phyloP scores from a whole-genome alignment of 37 sponge, comb jelly and placozoan species.

The Cladorhizidae sp. region DNA sequence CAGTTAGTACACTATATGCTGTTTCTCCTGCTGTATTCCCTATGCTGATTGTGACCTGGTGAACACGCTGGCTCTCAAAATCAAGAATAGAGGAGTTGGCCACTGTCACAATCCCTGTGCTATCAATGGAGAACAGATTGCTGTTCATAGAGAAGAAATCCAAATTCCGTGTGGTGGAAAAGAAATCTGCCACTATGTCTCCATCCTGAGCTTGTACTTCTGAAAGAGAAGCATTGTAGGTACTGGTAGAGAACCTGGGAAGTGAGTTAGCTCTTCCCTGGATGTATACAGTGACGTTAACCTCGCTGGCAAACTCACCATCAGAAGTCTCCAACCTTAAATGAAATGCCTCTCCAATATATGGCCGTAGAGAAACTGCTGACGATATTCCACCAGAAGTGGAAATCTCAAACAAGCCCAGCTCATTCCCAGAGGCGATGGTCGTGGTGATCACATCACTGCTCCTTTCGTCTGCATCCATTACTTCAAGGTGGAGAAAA shows the following conservation, averaged over 20 bases:
- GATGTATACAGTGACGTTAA: neutral
- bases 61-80: constrained; percentile 45
- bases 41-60: constrained; percentile 51
- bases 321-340: constrained; percentile 34
- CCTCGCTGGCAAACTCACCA: neutral
- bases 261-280: neutral
- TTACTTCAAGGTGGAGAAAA: constrained; percentile 16
- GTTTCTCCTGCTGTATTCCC: neutral
- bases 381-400: neutral
- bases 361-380: neutral
- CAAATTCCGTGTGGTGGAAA: neutral
- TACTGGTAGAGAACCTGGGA: constrained; percentile 9
- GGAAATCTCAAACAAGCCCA: constrained; percentile 11
- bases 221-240: neutral
- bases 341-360: neutral
- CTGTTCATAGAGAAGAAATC: constrained; percentile 12
- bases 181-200: constrained; percentile 9
- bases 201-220: constrained; percentile 10
- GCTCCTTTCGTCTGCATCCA: constrained; percentile 42
- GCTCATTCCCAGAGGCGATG: constrained; percentile 1
- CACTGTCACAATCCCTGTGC: constrained; percentile 1
- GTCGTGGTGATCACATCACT: constrained; percentile 8
- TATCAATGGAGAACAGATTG: constrained; percentile 15
- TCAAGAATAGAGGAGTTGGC: constrained; percentile 15
- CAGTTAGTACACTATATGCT: constrained; percentile 40